Conservation (phyloP, 2,113 vertebrate genomes). For the Hydrochoerus hydrochaeris region DNA sequence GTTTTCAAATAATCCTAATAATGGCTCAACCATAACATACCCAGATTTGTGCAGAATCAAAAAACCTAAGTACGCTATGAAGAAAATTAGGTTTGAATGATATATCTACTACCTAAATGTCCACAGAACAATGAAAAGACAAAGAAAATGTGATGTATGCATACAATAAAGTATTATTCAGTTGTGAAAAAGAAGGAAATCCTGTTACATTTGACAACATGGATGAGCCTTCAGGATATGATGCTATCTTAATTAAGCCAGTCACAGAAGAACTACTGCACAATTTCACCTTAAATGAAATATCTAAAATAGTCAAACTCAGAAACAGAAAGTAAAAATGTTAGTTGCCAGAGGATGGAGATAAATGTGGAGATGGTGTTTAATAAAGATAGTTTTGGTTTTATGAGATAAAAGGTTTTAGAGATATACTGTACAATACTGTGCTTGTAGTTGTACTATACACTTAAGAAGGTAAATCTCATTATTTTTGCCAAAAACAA, state of each 20-base stretch:
- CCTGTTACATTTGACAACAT: not conserved
- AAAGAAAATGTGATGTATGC: not conserved
- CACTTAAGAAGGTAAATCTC: not conserved
- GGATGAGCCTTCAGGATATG: not conserved
- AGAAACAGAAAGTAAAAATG: not conserved
- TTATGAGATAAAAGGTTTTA: not conserved
- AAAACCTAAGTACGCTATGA: not conserved
- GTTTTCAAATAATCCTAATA: constrained; percentile 22
- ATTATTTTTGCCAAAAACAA: not conserved
- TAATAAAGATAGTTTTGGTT: not conserved
- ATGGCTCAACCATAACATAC: not conserved
- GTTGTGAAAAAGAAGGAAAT: not conserved
- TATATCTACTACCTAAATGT: not conserved
- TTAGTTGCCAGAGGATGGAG: not conserved
- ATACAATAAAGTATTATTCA: not conserved
- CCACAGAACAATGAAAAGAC: not conserved
- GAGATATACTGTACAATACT: not conserved
- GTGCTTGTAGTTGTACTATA: not conserved
- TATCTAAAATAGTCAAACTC: not conserved
- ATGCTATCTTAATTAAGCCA: not conserved
- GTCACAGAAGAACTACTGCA: not conserved
- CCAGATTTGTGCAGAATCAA: not conserved
- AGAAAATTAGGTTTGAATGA: not conserved
- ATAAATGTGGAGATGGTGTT: not conserved
- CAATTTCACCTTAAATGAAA: not conserved